Evolutionary conservation across 2,888 invertebrate genomes (phyloP).

Genomic region (Vesta saturnalis): DNA sequence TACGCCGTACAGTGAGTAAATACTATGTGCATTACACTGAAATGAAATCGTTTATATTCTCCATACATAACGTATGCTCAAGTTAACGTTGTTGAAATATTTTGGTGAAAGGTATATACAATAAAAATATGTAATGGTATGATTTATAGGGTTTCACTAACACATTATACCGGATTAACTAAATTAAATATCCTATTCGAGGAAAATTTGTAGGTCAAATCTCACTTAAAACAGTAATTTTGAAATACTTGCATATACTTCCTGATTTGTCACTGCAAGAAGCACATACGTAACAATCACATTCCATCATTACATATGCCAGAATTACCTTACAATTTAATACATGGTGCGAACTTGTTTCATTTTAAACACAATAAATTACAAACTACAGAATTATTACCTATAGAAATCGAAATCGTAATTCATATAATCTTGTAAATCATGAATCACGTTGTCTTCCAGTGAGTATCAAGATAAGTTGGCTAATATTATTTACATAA

Average conservation of each 20-base stretch:
- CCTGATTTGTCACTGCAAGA: background rate
- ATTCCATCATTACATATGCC: no score
- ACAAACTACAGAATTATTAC: no score
- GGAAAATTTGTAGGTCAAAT: constrained; percentile 11
- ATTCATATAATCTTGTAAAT: background rate
- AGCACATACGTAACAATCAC: no score
- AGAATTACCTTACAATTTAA: no score
- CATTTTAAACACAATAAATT: background rate
- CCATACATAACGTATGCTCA: no score
- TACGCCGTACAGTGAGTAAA: no score
- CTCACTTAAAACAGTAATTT: background rate
- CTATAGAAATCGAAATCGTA: background rate
- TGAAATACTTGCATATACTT: constrained; percentile 7
- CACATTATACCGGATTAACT: background rate
- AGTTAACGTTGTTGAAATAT: background rate
- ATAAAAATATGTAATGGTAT: background rate
- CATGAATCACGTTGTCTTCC: constrained; percentile 1
- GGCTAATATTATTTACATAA: constrained; percentile 8
- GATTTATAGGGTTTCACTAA: background rate
- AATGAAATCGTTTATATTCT: no score
- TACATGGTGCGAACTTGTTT: no score
- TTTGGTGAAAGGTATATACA: constrained; percentile 3
- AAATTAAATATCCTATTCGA: background rate
- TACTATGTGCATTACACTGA: no score
- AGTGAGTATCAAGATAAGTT: background rate